phyloP scores from a whole-genome alignment of 2,888 invertebrate species.

The Formica aserva region DNA sequence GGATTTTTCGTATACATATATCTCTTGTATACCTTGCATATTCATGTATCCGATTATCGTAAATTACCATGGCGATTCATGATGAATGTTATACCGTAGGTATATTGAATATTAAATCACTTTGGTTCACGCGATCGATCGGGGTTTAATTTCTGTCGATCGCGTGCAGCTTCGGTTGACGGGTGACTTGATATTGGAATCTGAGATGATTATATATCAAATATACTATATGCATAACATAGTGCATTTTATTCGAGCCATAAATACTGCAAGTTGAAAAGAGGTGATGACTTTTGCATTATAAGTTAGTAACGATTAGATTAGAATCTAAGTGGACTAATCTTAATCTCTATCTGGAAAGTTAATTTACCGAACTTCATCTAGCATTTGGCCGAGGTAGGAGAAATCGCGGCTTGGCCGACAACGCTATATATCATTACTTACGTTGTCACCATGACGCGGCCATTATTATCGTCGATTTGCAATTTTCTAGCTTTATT shows the following conservation, averaged over 20 bases:
- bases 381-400: background rate
- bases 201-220: background rate
- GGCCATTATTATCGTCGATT: constrained; percentile 34
- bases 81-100: constrained; percentile 1
- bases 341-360: constrained; percentile 6
- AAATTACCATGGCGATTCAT: constrained; percentile 62
- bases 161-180: background rate
- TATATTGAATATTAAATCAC: constrained; percentile 22
- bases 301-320: background rate
- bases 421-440: constrained; percentile 22
- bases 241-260: background rate
- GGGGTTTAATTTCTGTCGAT: constrained; percentile 24
- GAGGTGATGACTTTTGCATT: background rate
- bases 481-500: constrained; percentile 44
- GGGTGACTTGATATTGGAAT: background rate
- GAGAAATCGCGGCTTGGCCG: constrained; percentile 6
- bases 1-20: background rate
- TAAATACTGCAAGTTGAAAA: background rate
- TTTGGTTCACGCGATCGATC: background rate
- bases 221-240: background rate
- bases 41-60: constrained; percentile 53
- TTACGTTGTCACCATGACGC: constrained; percentile 32
- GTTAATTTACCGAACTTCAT: constrained; percentile 12
- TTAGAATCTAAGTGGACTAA: background rate
- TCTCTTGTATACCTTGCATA: background rate